phyloP scores from a whole-genome alignment of 92 coral and sea anemone genomes.

The Chrysogorgia sp. region DNA sequence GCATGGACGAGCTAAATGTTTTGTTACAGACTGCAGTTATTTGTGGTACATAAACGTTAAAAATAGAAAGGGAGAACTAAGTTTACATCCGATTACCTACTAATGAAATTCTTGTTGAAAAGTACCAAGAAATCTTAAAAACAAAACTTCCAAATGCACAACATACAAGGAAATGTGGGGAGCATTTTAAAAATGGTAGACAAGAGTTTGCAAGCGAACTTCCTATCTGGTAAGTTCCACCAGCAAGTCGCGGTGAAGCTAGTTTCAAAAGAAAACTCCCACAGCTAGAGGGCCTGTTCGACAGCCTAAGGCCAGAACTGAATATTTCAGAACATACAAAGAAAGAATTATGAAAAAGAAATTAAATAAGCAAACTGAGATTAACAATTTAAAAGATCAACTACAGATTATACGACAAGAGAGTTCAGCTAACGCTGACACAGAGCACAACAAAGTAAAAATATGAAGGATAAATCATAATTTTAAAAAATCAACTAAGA shows the following conservation, averaged over 20 bases:
- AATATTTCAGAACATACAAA: slow-evolving; percentile 1
- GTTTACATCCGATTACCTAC: slow-evolving; percentile 35
- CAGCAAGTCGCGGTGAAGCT: neutral
- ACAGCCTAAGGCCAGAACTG: slow-evolving; percentile 10
- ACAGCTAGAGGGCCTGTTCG: slow-evolving; percentile 28
- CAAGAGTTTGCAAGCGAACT: slow-evolving; percentile 10
- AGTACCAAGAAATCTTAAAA: slow-evolving; percentile 21
- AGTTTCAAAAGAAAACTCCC: slow-evolving; percentile 9
- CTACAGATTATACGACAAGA: neutral
- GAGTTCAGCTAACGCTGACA: neutral
- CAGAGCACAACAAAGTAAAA: slow-evolving; percentile 1
- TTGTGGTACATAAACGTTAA: slow-evolving; percentile 8
- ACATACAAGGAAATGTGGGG: slow-evolving; percentile 20
- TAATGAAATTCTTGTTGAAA: slow-evolving; percentile 1
- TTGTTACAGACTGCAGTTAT: slow-evolving; percentile 23
- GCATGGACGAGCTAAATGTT: slow-evolving; percentile 20
- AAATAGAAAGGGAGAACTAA: neutral
- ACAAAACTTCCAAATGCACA: neutral
- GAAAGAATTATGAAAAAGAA: slow-evolving; percentile 17
- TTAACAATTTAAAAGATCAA: slow-evolving; percentile 13
- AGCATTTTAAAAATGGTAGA: slow-evolving; percentile 31
- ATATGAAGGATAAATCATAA: neutral
- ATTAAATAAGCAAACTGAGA: slow-evolving; percentile 7
- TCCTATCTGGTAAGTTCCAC: neutral
- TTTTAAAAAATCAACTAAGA: neutral